Percentiles rank a stretch among this genome's conserved stretches.
These are phyloP conservation scores for Bibio marci DNA, from an alignment of 2,888 invertebrate species.

Conservation along the genomic window DNA sequence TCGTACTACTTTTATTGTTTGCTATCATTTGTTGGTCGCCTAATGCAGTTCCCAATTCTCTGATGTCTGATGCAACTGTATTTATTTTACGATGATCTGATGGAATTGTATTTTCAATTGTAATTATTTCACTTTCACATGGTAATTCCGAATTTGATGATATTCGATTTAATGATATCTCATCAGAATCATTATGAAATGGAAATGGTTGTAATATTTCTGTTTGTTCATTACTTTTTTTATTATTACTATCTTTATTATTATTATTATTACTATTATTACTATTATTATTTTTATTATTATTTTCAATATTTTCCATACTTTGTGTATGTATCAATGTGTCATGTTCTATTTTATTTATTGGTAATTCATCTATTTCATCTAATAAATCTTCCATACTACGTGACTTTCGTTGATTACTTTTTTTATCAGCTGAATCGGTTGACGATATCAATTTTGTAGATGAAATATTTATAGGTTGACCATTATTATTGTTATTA, in stretches of 20 bases:
- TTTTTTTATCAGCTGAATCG: conserved; percentile 10
- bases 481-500: too few relatives aligned
- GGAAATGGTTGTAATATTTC: background rate
- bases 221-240: background rate
- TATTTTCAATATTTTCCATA: conserved; percentile 21
- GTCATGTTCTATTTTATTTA: conserved; percentile 11
- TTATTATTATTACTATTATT: background rate
- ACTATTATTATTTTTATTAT: conserved; percentile 1
- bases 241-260: conserved; percentile 1
- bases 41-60: background rate
- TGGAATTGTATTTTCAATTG: conserved; percentile 5
- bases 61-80: background rate
- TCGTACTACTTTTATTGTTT: background rate
- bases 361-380: conserved; percentile 17
- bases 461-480: too few relatives aligned
- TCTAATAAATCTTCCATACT: conserved; percentile 46
- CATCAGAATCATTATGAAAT: too few relatives aligned
- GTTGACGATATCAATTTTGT: too few relatives aligned
- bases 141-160: conserved; percentile 6
- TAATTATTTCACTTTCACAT: conserved; percentile 7
- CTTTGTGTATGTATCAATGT: conserved; percentile 16
- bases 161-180: conserved; percentile 1
- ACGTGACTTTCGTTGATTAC: conserved; percentile 35
- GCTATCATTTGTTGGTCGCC: too few relatives aligned
- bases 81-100: background rate